Percentiles rank a stretch among this genome's conserved stretches.
Evolutionary conservation across 2,888 invertebrate genomes (phyloP).

Genomic region (Tillus elongatus): DNA sequence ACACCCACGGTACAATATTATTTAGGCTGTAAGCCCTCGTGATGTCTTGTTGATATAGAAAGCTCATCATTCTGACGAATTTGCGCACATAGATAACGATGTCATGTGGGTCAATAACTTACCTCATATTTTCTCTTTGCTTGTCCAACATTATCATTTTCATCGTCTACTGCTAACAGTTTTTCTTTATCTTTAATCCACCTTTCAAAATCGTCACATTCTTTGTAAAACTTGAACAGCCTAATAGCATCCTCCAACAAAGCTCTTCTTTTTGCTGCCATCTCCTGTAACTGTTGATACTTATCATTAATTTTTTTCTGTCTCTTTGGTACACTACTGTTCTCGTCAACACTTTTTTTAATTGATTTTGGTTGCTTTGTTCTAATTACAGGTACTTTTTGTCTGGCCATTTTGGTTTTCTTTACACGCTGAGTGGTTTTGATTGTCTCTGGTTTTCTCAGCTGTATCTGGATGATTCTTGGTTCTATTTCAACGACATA

Average conservation of each 20-base stretch:
- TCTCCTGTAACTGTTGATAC: conserved; percentile 70
- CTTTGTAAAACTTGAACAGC: conserved; percentile 86
- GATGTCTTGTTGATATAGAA: too few species aligned
- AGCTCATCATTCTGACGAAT: too few species aligned
- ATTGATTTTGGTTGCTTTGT: conserved; percentile 38
- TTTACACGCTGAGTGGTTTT: conserved; percentile 77
- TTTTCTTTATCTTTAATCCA: conserved; percentile 96
- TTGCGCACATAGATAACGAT: too few species aligned
- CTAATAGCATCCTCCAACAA: conserved; percentile 87
- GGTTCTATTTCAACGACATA: conserved; percentile 91
- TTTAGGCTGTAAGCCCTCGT: too few species aligned
- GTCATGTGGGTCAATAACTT: too few species aligned
- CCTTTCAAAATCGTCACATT: conserved; percentile 94
- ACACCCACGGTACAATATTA: too few species aligned
- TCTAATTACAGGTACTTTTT: conserved; percentile 64
- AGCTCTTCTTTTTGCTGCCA: conserved; percentile 71
- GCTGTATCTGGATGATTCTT: conserved; percentile 73
- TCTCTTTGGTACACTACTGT: conserved; percentile 70
- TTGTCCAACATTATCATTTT: conserved; percentile 80
- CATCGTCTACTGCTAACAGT: conserved; percentile 72
- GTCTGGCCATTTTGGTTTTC: conserved; percentile 80
- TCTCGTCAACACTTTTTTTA: conserved; percentile 46
- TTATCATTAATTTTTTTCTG: conserved; percentile 71
- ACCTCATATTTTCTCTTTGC: conserved; percentile 92
- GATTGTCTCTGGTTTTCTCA: conserved; percentile 76